A percentile compares a stretch with the other conserved stretches of the same genome.
Conservation (phyloP, 2,113 vertebrate species). For the Girardinichthys multiradiatus region DNA sequence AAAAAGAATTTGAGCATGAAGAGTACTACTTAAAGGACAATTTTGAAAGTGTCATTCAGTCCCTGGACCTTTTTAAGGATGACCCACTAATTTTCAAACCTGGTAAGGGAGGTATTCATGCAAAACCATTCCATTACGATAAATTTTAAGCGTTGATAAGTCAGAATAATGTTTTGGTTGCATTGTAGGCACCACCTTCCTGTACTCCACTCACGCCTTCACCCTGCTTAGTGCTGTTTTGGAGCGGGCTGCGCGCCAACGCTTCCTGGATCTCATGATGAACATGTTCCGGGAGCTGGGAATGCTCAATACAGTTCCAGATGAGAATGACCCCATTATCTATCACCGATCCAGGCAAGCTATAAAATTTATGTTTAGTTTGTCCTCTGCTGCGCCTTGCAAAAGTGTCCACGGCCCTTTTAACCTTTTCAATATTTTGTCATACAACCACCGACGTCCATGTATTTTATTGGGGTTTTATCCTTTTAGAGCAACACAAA, state of each 20-base stretch:
- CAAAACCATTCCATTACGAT: neutral
- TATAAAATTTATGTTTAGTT: neutral
- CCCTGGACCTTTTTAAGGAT: conserved; percentile 93
- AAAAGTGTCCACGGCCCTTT: neutral
- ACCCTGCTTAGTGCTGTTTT: conserved; percentile 92
- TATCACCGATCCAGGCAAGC: conserved; percentile 95
- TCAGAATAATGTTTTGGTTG: neutral
- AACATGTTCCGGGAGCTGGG: conserved; percentile 92
- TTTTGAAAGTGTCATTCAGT: conserved; percentile 88
- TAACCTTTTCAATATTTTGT: neutral
- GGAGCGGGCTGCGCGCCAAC: conserved; percentile 88
- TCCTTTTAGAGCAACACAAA: neutral
- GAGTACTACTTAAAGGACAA: conserved; percentile 95
- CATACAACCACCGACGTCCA: neutral
- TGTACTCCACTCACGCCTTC: conserved; percentile 96
- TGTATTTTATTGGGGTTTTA: neutral
- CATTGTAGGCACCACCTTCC: conserved; percentile 88
- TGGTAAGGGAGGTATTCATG: conserved; percentile 76
- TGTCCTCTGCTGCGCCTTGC: neutral
- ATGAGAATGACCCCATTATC: conserved; percentile 93
- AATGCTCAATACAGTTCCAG: conserved; percentile 91
- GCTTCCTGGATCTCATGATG: conserved; percentile 91
- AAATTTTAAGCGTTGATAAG: neutral
- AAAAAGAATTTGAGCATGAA: conserved; percentile 89
- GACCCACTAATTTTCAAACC: conserved; percentile 95